Evolutionary conservation across 2,113 vertebrate genomes (phyloP).

Genomic region (Otus sunia): DNA sequence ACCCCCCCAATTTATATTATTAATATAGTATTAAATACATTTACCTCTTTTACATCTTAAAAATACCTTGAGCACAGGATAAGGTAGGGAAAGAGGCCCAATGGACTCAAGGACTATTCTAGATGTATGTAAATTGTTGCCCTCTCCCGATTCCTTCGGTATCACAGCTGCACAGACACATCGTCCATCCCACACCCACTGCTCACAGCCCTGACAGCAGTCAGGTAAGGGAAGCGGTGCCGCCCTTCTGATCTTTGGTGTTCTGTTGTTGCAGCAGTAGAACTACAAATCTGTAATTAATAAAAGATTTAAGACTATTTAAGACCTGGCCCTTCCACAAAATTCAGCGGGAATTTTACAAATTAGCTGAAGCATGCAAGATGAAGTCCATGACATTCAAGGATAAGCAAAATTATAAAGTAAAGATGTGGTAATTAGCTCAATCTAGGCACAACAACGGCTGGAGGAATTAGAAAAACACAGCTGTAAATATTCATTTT

Average conservation of each 20-base stretch:
- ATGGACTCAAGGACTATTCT: rapidly evolving
- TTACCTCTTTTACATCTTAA: not conserved
- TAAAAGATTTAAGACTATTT: not conserved
- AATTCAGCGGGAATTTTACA: not conserved
- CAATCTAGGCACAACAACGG: not conserved
- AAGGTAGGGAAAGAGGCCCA: not conserved
- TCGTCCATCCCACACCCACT: not conserved
- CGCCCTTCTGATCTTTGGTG: not conserved
- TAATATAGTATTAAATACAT: not conserved
- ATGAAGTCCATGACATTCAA: not conserved
- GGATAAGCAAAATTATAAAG: not conserved
- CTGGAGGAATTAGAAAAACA: not conserved
- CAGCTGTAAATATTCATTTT: not conserved
- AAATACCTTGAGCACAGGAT: not conserved
- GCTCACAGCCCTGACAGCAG: not conserved
- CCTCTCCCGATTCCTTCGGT: no score
- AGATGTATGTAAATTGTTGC: rapidly evolving
- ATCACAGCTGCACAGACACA: no score
- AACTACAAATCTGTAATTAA: not conserved
- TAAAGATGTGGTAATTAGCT: not conserved
- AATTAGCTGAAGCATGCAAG: not conserved
- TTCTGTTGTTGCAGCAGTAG: not conserved
- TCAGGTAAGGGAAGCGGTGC: not conserved
- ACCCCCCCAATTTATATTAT: not conserved
- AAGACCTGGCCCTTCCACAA: not conserved